Evolutionary conservation across 2,888 invertebrate species (phyloP).

Genomic region (Balanococcus diminutus): DNA sequence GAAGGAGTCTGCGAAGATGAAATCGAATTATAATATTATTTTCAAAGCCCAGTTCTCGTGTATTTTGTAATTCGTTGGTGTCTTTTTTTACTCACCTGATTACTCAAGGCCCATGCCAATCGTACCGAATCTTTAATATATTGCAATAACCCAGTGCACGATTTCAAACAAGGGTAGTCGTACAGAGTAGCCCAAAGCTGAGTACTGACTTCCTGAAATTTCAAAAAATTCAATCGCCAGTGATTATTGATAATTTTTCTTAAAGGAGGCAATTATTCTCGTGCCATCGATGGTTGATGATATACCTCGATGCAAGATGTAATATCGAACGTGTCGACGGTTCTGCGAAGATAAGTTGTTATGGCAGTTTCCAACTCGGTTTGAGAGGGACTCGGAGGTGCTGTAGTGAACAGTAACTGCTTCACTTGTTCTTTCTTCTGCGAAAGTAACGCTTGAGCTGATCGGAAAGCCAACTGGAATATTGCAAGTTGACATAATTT

Average conservation of each 20-base stretch:
- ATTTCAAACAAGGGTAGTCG: slow-evolving; percentile 88
- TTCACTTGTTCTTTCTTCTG: slow-evolving; percentile 76
- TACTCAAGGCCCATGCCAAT: slow-evolving; percentile 85
- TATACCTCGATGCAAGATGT: slow-evolving; percentile 64
- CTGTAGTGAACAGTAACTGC: slow-evolving; percentile 66
- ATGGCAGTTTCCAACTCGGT: slow-evolving; percentile 67
- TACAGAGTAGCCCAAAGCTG: slow-evolving; percentile 88
- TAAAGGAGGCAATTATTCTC: background rate
- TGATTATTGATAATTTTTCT: background rate
- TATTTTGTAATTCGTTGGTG: too few species aligned
- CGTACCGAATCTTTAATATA: slow-evolving; percentile 83
- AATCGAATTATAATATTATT: background rate
- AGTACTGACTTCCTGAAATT: slow-evolving; percentile 66
- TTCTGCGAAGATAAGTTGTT: slow-evolving; percentile 71
- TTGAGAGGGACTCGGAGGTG: slow-evolving; percentile 59
- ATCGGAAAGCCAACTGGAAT: slow-evolving; percentile 74
- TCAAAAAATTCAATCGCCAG: background rate
- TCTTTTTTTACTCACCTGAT: slow-evolving; percentile 66
- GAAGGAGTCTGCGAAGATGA: slow-evolving; percentile 61
- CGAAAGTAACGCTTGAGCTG: slow-evolving; percentile 73
- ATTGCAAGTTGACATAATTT: too few species aligned
- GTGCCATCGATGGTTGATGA: background rate
- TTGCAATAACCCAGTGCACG: slow-evolving; percentile 76
- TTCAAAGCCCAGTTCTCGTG: too few species aligned
- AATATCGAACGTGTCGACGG: slow-evolving; percentile 71